Conservation (phyloP, 2,797 vertebrate genomes). For the Rhadinocentrus ornatus region DNA sequence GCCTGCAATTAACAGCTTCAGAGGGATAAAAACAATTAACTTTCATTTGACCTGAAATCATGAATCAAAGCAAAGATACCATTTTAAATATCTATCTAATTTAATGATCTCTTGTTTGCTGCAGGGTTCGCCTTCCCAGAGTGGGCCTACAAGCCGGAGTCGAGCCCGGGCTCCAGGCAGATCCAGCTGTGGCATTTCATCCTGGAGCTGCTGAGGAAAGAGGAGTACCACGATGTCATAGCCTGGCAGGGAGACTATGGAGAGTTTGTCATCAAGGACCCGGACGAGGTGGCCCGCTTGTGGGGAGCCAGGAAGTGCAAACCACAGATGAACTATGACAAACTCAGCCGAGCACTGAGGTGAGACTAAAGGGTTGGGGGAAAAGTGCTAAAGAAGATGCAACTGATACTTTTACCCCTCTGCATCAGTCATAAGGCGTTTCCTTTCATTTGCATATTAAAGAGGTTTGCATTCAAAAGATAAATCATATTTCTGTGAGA, state of each 20-base stretch:
- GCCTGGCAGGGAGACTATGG: conserved; percentile 96
- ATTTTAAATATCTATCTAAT: no score
- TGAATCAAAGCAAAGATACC: no score
- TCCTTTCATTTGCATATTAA: no score
- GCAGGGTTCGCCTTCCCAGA: conserved; percentile 92
- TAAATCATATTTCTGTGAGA: no score
- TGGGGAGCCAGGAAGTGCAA: conserved; percentile 94
- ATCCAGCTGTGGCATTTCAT: conserved; percentile 97
- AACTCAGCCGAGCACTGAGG: conserved; percentile 92
- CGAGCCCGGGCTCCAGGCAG: conserved; percentile 91
- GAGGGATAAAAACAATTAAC: no score
- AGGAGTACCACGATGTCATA: conserved; percentile 93
- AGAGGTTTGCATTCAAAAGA: no score
- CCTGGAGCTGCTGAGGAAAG: conserved; percentile 91
- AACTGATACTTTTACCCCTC: no score
- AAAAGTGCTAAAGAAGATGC: background rate
- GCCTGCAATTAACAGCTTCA: background rate
- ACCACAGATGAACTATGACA: conserved; percentile 96
- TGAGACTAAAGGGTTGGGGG: conserved; percentile 56
- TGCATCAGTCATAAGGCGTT: no score
- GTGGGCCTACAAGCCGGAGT: conserved; percentile 95
- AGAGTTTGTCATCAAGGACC: conserved; percentile 95
- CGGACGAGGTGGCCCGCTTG: conserved; percentile 91
- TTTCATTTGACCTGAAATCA: no score
- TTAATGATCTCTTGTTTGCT: background rate